These are phyloP conservation scores for Meta bourneti DNA, from an alignment of 2,888 invertebrate genomes.

Conservation along the genomic window DNA sequence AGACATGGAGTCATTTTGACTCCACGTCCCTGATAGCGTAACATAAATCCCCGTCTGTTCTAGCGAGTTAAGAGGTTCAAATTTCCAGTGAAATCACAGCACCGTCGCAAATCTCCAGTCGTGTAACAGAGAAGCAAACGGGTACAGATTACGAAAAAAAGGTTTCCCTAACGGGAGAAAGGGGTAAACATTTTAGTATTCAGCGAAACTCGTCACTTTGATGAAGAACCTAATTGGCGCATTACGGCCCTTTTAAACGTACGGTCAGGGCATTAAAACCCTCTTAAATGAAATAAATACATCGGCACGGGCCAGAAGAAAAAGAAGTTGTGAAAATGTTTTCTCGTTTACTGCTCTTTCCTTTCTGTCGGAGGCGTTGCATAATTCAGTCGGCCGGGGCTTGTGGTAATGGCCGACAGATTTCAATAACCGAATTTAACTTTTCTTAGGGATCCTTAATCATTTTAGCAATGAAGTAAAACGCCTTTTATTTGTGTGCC, in stretches of 20 bases:
- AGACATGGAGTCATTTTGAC: not conserved
- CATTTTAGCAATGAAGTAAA: slow-evolving; percentile 76
- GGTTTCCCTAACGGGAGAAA: slow-evolving; percentile 1
- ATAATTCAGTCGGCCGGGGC: slow-evolving; percentile 68
- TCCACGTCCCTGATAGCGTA: not conserved
- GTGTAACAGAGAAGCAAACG: not conserved
- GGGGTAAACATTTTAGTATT: slow-evolving; percentile 58
- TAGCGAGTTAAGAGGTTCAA: not conserved
- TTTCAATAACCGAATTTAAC: slow-evolving; percentile 76
- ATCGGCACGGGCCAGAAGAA: not conserved
- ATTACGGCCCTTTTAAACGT: slow-evolving; percentile 65
- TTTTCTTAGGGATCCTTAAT: slow-evolving; percentile 74
- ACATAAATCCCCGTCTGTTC: not conserved
- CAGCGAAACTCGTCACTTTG: slow-evolving; percentile 47
- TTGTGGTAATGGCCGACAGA: slow-evolving; percentile 72
- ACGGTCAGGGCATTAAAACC: slow-evolving; percentile 66
- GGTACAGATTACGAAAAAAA: slow-evolving; percentile 1
- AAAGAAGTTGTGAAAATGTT: slow-evolving; percentile 72
- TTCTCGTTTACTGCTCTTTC: slow-evolving; percentile 56
- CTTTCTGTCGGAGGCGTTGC: slow-evolving; percentile 51
- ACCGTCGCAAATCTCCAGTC: not conserved
- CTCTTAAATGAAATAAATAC: slow-evolving; percentile 70
- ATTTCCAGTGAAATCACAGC: slow-evolving; percentile 4
- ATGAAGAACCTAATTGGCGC: slow-evolving; percentile 73
- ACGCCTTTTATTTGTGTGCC: slow-evolving; percentile 72